Conservation (phyloP, 2,888 invertebrate species). For the Lasius platythorax region DNA sequence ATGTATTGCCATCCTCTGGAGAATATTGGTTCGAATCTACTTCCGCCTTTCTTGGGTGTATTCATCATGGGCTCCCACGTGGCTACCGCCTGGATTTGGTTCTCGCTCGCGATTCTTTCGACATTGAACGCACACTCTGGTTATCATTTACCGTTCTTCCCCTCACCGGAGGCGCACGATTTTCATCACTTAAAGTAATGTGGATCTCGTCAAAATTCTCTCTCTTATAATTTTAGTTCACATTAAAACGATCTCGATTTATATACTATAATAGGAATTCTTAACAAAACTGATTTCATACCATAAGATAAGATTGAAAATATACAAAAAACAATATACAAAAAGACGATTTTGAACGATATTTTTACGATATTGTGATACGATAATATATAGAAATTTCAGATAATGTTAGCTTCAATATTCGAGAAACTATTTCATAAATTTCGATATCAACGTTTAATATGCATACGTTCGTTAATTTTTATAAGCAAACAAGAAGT, state of each 20-base stretch:
- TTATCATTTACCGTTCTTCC: conserved; percentile 94
- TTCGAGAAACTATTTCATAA: not conserved
- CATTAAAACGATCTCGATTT: not conserved
- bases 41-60: conserved; percentile 92
- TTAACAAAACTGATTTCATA: not conserved
- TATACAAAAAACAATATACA: not conserved
- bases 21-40: conserved; percentile 92
- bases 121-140: conserved; percentile 94
- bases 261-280: not conserved
- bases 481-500: not conserved
- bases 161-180: conserved; percentile 95
- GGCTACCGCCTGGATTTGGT: conserved; percentile 93
- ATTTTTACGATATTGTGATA: not conserved
- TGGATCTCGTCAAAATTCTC: not conserved
- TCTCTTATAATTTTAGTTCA: conserved; percentile 16
- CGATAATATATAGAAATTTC: not conserved
- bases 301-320: not conserved
- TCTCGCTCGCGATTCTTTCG: conserved; percentile 91
- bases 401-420: not conserved
- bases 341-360: not conserved
- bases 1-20: conserved; percentile 93
- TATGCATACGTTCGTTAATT: not conserved
- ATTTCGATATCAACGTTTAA: too few relatives aligned
- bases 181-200: conserved; percentile 94
- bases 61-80: conserved; percentile 92